Evolutionary conservation across 2,888 invertebrate species (phyloP).

Genomic region (Agriopis leucophaearia): DNA sequence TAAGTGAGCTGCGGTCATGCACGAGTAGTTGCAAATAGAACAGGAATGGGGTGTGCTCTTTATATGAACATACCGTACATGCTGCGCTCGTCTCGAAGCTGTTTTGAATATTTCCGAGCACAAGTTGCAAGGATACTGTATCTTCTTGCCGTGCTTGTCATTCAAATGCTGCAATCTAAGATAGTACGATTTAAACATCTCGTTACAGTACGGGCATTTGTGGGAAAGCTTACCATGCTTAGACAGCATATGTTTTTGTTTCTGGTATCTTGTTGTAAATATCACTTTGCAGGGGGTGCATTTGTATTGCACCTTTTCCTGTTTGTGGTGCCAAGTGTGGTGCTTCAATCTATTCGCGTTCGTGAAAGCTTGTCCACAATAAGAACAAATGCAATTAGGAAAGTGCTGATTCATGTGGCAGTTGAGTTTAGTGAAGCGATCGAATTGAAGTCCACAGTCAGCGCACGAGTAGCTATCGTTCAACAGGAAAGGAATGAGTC

Average conservation of each 20-base stretch:
- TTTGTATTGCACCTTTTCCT: background rate
- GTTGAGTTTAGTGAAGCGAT: slow-evolving; percentile 37
- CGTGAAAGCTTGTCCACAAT: slow-evolving; percentile 19
- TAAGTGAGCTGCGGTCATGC: slow-evolving; percentile 64
- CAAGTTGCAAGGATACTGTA: slow-evolving; percentile 71
- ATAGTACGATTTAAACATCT: slow-evolving; percentile 66
- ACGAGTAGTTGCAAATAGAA: slow-evolving; percentile 63
- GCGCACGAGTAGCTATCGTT: slow-evolving; percentile 17
- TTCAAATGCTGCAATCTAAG: slow-evolving; percentile 68
- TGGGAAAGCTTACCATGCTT: slow-evolving; percentile 20
- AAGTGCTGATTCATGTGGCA: slow-evolving; percentile 42
- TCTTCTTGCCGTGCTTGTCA: slow-evolving; percentile 62
- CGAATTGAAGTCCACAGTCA: slow-evolving; percentile 16
- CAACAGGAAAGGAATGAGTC: slow-evolving; percentile 20
- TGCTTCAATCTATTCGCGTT: slow-evolving; percentile 3
- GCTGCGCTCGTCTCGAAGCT: slow-evolving; percentile 71
- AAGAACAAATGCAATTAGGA: slow-evolving; percentile 24
- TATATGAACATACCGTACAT: slow-evolving; percentile 70
- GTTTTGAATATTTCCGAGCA: slow-evolving; percentile 72
- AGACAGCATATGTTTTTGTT: slow-evolving; percentile 9
- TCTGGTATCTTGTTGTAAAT: slow-evolving; percentile 9
- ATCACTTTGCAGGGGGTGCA: slow-evolving; percentile 22
- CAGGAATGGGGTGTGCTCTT: slow-evolving; percentile 66
- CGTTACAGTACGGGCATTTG: slow-evolving; percentile 67
- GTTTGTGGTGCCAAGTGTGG: slow-evolving; percentile 12